Percentiles rank a stretch among this genome's conserved stretches.
Conservation (phyloP, 1,140 invertebrate species). For the Mamestra configurata region DNA sequence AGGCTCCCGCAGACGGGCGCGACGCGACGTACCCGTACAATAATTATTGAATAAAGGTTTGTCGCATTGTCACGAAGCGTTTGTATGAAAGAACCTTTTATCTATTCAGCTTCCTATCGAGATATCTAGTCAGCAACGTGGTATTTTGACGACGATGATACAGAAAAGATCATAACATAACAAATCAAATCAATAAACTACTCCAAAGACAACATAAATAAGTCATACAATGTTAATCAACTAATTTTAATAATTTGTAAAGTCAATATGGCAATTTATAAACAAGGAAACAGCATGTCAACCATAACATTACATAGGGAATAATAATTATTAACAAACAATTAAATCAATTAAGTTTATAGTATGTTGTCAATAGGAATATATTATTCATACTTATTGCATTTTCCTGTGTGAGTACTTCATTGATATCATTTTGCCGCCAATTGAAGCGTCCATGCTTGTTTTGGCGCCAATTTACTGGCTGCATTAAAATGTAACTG, state of each 20-base stretch:
- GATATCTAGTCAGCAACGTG: too few relatives aligned
- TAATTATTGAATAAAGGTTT: too few relatives aligned
- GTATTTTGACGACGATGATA: too few relatives aligned
- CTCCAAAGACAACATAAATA: too few relatives aligned
- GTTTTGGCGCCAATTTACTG: background rate
- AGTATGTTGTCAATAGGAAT: background rate
- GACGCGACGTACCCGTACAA: too few relatives aligned
- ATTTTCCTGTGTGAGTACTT: conserved; percentile 11
- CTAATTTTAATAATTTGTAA: background rate
- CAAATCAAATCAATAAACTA: too few relatives aligned
- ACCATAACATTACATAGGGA: conserved; percentile 6
- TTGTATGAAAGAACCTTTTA: too few relatives aligned
- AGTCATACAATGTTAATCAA: too few relatives aligned
- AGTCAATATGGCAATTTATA: background rate
- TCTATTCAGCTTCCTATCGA: too few relatives aligned
- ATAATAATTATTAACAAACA: conserved; percentile 16
- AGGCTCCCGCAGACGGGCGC: too few relatives aligned
- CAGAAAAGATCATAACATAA: too few relatives aligned
- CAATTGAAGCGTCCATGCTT: background rate
- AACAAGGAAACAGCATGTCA: conserved; percentile 15
- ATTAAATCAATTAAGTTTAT: conserved; percentile 15
- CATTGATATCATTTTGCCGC: conserved; percentile 28
- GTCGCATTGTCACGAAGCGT: too few relatives aligned
- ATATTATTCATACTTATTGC: background rate
- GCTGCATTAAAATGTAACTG: background rate